Base-by-base conservation (phyloP, 2,888 invertebrate species). In the Leptopilina syphax region DNA sequence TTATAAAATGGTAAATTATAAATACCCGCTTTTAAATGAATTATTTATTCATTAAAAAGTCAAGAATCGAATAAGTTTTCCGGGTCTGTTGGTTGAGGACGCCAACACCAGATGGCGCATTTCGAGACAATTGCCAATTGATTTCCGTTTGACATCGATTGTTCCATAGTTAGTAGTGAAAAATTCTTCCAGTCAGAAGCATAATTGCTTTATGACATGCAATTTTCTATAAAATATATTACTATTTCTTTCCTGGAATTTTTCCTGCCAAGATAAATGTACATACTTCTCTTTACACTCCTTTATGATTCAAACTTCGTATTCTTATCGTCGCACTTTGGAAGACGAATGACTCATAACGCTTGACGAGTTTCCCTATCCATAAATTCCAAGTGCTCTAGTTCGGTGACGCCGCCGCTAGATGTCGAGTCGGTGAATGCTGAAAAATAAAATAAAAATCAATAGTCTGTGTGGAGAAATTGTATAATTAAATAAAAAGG, bases 21-120 rank as follows among this genome's bases (percentile, higher is more conserved):
- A 34, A 34, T 34, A 34, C 34, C 4, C 4, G 34, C 3, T 34
- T 34, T 34, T 34, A 34, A 34, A 4, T 34, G 34, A 4, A 4
- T 3, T 34, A 34, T 34, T 34, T 34, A 34, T 34, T 34, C 3
- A 3, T 34, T 34, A 34, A 2, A 34, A 70, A 47, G 4, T 8
- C 41, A 41, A 41, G 41, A 41, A 41, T 41, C 5, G 7, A 44
- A 7, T 8, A 44, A 2, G 18, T 63, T 24, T 18, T 18, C 18
- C 1, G 24, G n/a, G 6, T 7, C n/a, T 70, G 34, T 34, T 70
- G 27, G 70, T 70, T 70, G 7, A 27, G 24, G 70, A 70, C 70
- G 70, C 70, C 54, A 63, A 24, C 24, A 9, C 63, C 24, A 63
- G 63, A 24, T 24, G 63, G 24, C 63, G 18, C 24, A 3, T 0